A percentile compares a stretch with the other conserved stretches of the same genome.
These are phyloP conservation scores for Halichondria panicea DNA, from an alignment of 37 sponge, comb jelly and placozoan genomes.

Conservation along the genomic window DNA sequence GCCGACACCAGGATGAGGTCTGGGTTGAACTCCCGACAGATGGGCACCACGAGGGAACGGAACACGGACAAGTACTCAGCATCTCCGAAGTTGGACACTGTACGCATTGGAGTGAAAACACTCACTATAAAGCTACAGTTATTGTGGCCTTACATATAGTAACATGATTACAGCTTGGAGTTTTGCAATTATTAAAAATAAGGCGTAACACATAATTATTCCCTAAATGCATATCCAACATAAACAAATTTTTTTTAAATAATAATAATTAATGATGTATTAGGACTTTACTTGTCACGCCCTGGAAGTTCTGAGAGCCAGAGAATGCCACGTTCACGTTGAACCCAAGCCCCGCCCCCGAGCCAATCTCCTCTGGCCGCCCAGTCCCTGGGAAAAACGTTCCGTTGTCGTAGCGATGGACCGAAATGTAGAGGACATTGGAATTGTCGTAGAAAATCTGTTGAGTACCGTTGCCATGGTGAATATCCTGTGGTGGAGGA, in stretches of 20 bases:
- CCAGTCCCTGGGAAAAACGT: conserved; percentile 94
- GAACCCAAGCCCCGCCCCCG: conserved; percentile 83
- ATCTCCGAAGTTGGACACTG: conserved; percentile 82
- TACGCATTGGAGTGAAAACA: too few relatives aligned
- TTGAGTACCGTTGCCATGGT: conserved; percentile 94
- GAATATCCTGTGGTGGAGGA: conserved; percentile 67
- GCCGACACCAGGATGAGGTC: conserved; percentile 91
- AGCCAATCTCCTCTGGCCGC: conserved; percentile 79
- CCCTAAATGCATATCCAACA: neutral
- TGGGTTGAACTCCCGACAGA: conserved; percentile 70
- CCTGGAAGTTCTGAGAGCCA: conserved; percentile 51
- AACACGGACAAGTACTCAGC: conserved; percentile 93
- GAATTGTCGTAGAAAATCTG: conserved; percentile 89
- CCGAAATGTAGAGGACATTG: conserved; percentile 67
- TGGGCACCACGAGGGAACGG: conserved; percentile 82
- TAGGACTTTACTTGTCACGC: conserved; percentile 24
- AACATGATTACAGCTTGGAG: too few relatives aligned
- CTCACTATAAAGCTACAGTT: too few relatives aligned
- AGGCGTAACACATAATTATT: too few relatives aligned
- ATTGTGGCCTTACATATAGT: too few relatives aligned
- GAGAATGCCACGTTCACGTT: conserved; percentile 93
- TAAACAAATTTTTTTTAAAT: neutral
- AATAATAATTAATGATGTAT: neutral
- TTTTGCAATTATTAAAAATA: too few relatives aligned
- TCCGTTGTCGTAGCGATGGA: conserved; percentile 94